Base-by-base conservation (phyloP, 2,888 invertebrate genomes). In the Abscondita cerata region DNA sequence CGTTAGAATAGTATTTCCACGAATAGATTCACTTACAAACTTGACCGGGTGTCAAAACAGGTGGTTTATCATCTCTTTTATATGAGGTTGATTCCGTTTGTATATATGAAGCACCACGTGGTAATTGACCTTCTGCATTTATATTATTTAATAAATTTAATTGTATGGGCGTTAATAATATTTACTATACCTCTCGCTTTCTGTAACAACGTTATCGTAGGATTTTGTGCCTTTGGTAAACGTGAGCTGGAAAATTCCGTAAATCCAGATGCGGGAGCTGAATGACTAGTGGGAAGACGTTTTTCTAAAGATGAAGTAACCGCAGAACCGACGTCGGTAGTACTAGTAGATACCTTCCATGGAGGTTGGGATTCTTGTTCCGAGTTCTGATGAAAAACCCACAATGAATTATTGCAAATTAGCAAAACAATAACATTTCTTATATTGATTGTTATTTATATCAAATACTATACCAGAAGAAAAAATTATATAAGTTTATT, bases 131-230 rank as follows among this genome's bases (percentile, higher is more conserved):
- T 80, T 93, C 94, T 93, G 86, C 86, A 69, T 25, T 33, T 62
- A 25, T 6, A 25, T 25, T 25, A 25, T 25, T 25, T 25, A 25
- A 25, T 25, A 25, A 4, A 25, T 25, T 38, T 16, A 52, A 44
- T 25, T 25, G 25, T 25, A 4, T 25, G 6, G 25, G 25, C 25
- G 25, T 25, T 4, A 25, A 4, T 25, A 4, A 25, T 25, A 41
- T 41, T 41, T 41, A 41, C 3, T 38, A 18, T 82, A 94, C 95
- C 94, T 89, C 94, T 85, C 58, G 92, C 92, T 81, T 93, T 95
- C 81, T 95, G 93, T 62, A 95, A 83, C 38, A 95, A 82, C 1
- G 93, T 94, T 71, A 95, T 91, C 4, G 93, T 93, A 0, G 94
- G 93, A 81, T 92, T 94, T 81, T 93, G 93, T 1, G 90, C 92